These are phyloP conservation scores for Mergus octosetaceus DNA, from an alignment of 2,797 vertebrate genomes.

Conservation along the genomic window DNA sequence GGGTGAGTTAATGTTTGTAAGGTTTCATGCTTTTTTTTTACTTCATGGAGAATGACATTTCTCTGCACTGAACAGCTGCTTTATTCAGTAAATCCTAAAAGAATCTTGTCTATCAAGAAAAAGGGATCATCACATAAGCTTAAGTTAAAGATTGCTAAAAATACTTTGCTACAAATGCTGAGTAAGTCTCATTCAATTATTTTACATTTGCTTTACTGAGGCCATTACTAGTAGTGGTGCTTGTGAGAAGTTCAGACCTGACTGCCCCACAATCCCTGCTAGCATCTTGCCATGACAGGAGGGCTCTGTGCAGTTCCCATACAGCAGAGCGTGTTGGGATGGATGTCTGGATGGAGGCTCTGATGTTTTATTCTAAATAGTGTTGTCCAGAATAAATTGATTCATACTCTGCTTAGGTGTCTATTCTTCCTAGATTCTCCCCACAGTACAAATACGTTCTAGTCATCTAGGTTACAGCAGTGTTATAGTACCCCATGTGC, in stretches of 20 bases:
- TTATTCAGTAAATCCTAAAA: background rate
- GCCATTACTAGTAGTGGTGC: background rate
- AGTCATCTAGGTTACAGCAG: background rate
- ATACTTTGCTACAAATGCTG: background rate
- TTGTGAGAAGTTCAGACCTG: background rate
- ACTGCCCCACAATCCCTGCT: background rate
- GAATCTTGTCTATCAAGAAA: background rate
- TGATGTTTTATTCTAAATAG: background rate
- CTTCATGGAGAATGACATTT: background rate
- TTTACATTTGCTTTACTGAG: background rate
- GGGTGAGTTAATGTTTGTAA: background rate
- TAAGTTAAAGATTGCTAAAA: background rate
- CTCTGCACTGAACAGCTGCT: background rate
- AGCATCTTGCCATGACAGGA: background rate
- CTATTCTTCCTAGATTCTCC: background rate
- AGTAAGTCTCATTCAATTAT: background rate
- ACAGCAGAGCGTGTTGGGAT: background rate
- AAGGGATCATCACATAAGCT: background rate
- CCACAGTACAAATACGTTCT: background rate
- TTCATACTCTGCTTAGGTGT: background rate
- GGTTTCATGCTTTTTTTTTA: background rate
- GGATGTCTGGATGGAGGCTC: background rate
- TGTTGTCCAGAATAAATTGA: background rate
- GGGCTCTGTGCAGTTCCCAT: background rate
- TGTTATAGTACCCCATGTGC: background rate